Evolutionary conservation across 2,888 invertebrate species (phyloP).

Genomic region (Thera obeliscata): DNA sequence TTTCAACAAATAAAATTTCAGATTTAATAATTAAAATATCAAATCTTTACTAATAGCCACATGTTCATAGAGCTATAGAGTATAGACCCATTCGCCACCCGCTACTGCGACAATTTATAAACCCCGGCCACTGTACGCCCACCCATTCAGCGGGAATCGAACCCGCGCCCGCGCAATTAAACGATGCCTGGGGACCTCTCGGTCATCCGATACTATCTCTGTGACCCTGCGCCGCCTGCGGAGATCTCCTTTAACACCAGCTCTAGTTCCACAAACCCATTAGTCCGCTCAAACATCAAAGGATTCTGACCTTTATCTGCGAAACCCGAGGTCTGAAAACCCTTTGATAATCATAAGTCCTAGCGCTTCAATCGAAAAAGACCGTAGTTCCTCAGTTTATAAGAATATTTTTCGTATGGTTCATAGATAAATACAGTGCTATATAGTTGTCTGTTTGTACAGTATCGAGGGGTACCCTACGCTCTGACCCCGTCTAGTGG

Average conservation of each 20-base stretch:
- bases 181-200: constrained; percentile 70
- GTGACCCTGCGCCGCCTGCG: constrained; percentile 68
- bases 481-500: constrained; percentile 61
- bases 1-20: no score
- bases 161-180: constrained; percentile 73
- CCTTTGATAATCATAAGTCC: not conserved
- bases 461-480: constrained; percentile 52
- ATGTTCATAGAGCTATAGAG: constrained; percentile 6
- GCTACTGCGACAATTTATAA: constrained; percentile 75
- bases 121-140: constrained; percentile 66
- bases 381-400: constrained; percentile 5
- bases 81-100: constrained; percentile 51
- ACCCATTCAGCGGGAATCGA: constrained; percentile 67
- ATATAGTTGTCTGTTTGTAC: constrained; percentile 48
- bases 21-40: no score
- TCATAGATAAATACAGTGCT: constrained; percentile 20
- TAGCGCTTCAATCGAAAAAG: constrained; percentile 17
- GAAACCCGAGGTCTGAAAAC: constrained; percentile 11
- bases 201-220: constrained; percentile 71
- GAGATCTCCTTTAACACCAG: constrained; percentile 54
- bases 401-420: constrained; percentile 4
- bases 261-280: constrained; percentile 36
- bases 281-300: constrained; percentile 6
- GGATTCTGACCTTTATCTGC: constrained; percentile 22
- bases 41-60: not conserved